A percentile compares a stretch with the other conserved stretches of the same genome.
phyloP scores from a whole-genome alignment of 2,113 vertebrate genomes.

The Colius striatus region DNA sequence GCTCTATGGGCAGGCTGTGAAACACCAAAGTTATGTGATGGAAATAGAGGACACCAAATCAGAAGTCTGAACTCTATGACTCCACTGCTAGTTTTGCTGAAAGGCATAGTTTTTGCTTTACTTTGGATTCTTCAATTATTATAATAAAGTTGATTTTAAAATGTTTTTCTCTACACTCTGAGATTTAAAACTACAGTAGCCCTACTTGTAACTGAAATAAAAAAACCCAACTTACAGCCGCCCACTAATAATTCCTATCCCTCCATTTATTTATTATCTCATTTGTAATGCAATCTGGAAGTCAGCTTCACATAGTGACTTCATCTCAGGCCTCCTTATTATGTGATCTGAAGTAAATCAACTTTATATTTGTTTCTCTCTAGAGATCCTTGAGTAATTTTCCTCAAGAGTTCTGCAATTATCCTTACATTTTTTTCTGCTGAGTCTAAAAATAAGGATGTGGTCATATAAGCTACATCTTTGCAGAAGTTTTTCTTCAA shows the following conservation, averaged over 20 bases:
- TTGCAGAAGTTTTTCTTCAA: background rate
- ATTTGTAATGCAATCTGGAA: slow-evolving; percentile 40
- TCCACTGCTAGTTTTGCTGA: background rate
- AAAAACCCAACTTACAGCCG: background rate
- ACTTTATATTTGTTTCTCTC: slow-evolving; percentile 44
- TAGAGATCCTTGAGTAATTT: slow-evolving; percentile 17
- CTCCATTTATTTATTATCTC: slow-evolving; percentile 38
- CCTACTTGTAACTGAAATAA: background rate
- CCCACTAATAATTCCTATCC: slow-evolving; percentile 30
- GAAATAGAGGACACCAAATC: background rate
- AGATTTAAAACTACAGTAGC: background rate
- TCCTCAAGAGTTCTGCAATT: slow-evolving; percentile 23
- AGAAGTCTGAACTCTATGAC: background rate
- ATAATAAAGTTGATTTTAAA: background rate
- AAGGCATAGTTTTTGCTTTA: background rate
- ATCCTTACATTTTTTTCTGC: background rate
- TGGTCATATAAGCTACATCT: background rate
- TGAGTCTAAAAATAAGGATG: slow-evolving; percentile 20
- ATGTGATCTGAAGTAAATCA: slow-evolving; percentile 23
- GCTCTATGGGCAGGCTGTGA: background rate
- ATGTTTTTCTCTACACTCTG: background rate
- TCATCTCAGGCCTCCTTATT: slow-evolving; percentile 25
- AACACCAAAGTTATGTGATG: background rate
- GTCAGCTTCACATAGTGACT: slow-evolving; percentile 22
- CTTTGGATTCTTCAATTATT: background rate